phyloP scores from a whole-genome alignment of 2,888 invertebrate genomes.

The Kuschelorhynchus macadamiae region DNA sequence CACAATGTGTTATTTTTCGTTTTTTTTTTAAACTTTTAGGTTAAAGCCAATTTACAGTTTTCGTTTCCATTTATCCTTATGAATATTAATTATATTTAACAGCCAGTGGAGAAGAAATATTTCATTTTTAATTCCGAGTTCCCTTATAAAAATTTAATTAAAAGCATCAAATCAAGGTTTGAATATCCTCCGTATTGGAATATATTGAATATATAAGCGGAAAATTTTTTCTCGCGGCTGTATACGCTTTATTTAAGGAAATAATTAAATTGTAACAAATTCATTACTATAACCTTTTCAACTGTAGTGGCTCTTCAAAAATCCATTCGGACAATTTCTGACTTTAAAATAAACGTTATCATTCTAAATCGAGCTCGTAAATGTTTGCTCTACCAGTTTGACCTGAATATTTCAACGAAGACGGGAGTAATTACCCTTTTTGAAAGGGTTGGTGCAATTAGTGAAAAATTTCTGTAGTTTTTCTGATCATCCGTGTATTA shows the following conservation, averaged over 20 bases:
- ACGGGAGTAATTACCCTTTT: constrained; percentile 41
- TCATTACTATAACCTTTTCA: constrained; percentile 55
- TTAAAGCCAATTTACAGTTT: too few species aligned
- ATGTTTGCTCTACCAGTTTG: constrained; percentile 62
- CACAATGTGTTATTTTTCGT: too few species aligned
- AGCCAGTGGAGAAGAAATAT: not conserved
- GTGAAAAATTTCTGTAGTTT: too few species aligned
- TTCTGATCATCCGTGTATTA: too few species aligned
- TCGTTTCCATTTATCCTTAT: too few species aligned
- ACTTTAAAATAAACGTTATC: constrained; percentile 59
- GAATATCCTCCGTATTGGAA: too few species aligned
- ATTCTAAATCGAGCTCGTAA: constrained; percentile 59
- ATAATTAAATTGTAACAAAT: constrained; percentile 44
- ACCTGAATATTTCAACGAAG: constrained; percentile 61
- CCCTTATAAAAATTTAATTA: constrained; percentile 11
- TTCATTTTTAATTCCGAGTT: constrained; percentile 16
- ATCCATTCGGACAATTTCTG: constrained; percentile 60
- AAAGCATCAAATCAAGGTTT: too few species aligned
- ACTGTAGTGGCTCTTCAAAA: constrained; percentile 56
- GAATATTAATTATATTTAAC: too few species aligned
- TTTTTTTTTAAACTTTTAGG: too few species aligned
- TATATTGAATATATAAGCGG: constrained; percentile 31
- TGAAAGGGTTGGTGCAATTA: constrained; percentile 45
- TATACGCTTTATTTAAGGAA: constrained; percentile 37
- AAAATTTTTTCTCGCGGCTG: constrained; percentile 26